Evolutionary conservation across 1,140 invertebrate species (phyloP).

Genomic region (Hylaeus volcanicus): DNA sequence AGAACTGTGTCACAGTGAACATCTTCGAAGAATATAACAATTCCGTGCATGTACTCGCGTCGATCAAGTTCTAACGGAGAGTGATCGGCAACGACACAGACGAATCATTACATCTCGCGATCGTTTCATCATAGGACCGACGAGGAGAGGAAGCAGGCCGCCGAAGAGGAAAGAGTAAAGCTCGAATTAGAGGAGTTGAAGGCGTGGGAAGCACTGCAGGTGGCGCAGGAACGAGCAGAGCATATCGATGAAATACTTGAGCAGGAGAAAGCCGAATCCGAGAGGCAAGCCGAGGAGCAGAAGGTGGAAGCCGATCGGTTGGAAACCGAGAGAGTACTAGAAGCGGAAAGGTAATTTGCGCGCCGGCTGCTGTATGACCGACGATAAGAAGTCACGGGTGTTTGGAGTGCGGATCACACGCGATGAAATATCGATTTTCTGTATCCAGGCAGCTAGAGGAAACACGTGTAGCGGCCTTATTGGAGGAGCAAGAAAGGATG

Average conservation of each 20-base stretch:
- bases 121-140: conserved; percentile 56
- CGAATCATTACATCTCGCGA: neutral
- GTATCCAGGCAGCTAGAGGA: conserved; percentile 66
- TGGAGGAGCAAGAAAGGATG: conserved; percentile 65
- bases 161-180: conserved; percentile 68
- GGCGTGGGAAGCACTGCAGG: conserved; percentile 69
- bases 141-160: conserved; percentile 70
- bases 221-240: conserved; percentile 66
- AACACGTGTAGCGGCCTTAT: conserved; percentile 59
- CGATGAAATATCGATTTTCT: neutral
- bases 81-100: neutral
- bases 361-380: no score
- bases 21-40: no score
- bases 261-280: conserved; percentile 72
- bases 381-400: neutral
- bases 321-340: conserved; percentile 65
- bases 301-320: conserved; percentile 69
- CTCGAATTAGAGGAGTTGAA: conserved; percentile 72
- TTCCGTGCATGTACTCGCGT: no score
- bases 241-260: conserved; percentile 74
- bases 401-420: neutral
- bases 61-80: no score
- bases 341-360: conserved; percentile 66
- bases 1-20: no score
- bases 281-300: conserved; percentile 71